These are phyloP conservation scores for Melinopterus prodromus DNA, from an alignment of 2,888 invertebrate genomes.

Conservation along the genomic window DNA sequence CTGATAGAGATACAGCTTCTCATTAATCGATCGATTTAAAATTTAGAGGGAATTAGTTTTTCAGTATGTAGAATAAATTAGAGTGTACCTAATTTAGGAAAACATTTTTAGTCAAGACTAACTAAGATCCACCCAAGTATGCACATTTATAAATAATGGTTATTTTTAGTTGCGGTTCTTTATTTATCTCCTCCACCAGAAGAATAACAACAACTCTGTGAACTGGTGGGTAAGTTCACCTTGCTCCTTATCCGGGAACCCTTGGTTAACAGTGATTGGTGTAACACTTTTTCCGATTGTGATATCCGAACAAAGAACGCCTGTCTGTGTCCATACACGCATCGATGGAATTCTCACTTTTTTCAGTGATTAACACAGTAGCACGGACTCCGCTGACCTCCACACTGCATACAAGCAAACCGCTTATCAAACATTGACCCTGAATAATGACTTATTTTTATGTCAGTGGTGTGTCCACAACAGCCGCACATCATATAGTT, in stretches of 20 bases:
- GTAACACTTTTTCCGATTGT: conserved; percentile 4
- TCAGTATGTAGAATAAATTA: no score
- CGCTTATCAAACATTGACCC: conserved; percentile 25
- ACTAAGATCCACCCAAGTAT: not conserved
- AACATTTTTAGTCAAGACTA: not conserved
- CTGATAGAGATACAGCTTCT: no score
- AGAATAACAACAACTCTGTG: not conserved
- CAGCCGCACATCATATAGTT: not conserved
- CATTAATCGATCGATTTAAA: no score
- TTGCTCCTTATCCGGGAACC: not conserved
- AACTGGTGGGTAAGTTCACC: not conserved
- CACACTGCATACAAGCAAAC: conserved; percentile 10
- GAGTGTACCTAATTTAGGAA: no score
- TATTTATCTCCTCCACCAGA: not conserved
- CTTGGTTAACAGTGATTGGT: conserved; percentile 4
- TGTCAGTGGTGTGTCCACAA: not conserved
- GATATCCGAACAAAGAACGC: not conserved
- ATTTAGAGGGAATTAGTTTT: no score
- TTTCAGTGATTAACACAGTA: not conserved
- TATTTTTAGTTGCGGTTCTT: not conserved
- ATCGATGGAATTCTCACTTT: not conserved
- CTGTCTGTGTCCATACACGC: not conserved
- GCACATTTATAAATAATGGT: not conserved
- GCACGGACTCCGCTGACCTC: conserved; percentile 1
- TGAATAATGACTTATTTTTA: conserved; percentile 15